Percentiles rank a stretch among this genome's conserved stretches.
Conservation (phyloP, 2,888 invertebrate species). For the Cheilosia vernalis region DNA sequence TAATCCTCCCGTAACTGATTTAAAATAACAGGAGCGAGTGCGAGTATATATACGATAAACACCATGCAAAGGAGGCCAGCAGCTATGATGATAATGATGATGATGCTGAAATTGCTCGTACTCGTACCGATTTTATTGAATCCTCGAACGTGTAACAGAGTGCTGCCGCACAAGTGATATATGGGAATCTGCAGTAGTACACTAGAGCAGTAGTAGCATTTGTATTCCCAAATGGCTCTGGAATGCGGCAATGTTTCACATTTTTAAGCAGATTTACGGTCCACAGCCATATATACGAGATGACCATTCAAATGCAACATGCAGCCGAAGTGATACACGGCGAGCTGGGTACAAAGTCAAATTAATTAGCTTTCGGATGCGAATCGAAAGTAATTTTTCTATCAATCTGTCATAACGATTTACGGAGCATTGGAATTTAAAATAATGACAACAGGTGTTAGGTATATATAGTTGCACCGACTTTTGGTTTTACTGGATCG, state of each 20-base stretch:
- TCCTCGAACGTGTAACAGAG: conserved; percentile 71
- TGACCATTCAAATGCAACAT: conserved; percentile 47
- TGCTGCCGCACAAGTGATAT: conserved; percentile 67
- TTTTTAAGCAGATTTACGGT: conserved; percentile 63
- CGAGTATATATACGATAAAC: conserved; percentile 37
- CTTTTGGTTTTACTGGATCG: neutral
- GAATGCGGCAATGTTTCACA: conserved; percentile 63
- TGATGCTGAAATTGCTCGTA: conserved; percentile 35
- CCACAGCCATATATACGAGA: conserved; percentile 5
- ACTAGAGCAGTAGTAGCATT: conserved; percentile 21
- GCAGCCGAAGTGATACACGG: conserved; percentile 43
- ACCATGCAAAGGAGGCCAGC: conserved; percentile 1
- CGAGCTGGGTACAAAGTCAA: conserved; percentile 32
- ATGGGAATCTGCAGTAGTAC: conserved; percentile 70
- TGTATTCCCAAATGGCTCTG: conserved; percentile 19
- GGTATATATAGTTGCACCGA: neutral
- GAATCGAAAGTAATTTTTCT: conserved; percentile 50
- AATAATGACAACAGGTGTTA: neutral
- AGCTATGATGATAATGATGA: conserved; percentile 42
- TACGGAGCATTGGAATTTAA: neutral
- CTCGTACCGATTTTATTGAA: conserved; percentile 61
- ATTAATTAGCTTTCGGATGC: conserved; percentile 51
- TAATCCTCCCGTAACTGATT: conserved; percentile 68
- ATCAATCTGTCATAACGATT: conserved; percentile 25
- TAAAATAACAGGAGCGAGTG: conserved; percentile 40